phyloP scores from a whole-genome alignment of 1,140 invertebrate genomes.

The Drosophila sulfurigaster region DNA sequence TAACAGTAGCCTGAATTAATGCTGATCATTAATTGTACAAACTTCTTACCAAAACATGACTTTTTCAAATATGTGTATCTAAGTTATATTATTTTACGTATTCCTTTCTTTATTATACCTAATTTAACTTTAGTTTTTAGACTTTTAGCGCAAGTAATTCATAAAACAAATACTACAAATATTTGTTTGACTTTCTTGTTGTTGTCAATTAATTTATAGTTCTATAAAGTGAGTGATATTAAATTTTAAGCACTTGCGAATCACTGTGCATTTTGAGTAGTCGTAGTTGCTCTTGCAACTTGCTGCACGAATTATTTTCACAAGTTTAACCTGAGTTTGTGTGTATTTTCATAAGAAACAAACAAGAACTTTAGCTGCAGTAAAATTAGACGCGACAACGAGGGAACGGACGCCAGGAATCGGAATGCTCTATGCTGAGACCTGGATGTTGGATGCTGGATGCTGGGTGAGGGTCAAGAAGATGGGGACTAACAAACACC shows the following conservation, averaged over 20 bases:
- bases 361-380: conserved; percentile 78
- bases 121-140: no score
- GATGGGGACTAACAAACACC: conserved; percentile 59
- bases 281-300: conserved; percentile 47
- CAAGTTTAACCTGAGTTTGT: conserved; percentile 60
- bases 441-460: not conserved
- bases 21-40: no score
- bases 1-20: no score
- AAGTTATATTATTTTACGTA: no score
- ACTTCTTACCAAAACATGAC: no score
- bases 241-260: not conserved
- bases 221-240: not conserved
- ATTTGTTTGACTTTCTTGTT: no score
- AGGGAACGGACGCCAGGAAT: not conserved
- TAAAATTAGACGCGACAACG: conserved; percentile 62
- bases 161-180: no score
- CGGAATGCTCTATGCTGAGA: not conserved
- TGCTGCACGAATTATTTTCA: conserved; percentile 72
- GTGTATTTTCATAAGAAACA: conserved; percentile 70
- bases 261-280: conserved; percentile 35
- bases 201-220: no score
- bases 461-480: conserved; percentile 20
- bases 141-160: no score
- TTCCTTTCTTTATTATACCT: no score
- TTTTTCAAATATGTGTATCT: no score